phyloP scores from a whole-genome alignment of 1,140 invertebrate species.

The Pseudomyrmex flavicornis region DNA sequence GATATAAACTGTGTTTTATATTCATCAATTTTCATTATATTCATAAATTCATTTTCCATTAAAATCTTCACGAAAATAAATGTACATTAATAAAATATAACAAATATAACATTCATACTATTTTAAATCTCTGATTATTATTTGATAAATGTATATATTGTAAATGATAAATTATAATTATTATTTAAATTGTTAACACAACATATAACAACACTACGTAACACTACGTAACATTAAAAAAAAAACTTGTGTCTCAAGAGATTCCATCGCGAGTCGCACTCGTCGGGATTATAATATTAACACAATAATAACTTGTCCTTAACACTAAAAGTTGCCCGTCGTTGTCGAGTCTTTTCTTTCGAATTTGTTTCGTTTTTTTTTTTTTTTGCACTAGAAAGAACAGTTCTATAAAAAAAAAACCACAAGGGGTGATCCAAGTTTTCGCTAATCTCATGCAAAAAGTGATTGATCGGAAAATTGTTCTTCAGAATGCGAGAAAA shows the following conservation, averaged over 20 bases:
- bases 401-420: not conserved
- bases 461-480: not conserved
- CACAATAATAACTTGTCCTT: constrained; percentile 8
- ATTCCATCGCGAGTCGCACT: constrained; percentile 47
- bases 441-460: not conserved
- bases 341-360: constrained; percentile 6
- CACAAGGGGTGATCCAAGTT: no score
- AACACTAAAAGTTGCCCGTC: not conserved
- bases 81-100: not conserved
- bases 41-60: not conserved
- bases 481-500: not conserved
- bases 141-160: no score
- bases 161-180: no score
- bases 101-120: constrained; percentile 4
- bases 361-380: no score
- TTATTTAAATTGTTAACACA: no score
- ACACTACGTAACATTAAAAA: no score
- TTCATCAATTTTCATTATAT: no score
- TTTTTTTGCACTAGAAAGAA: not conserved
- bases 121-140: no score
- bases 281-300: constrained; percentile 32
- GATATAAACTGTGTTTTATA: no score
- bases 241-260: not conserved
- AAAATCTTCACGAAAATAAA: not conserved
- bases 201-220: no score